phyloP scores from a whole-genome alignment of 1,140 invertebrate species.

The Lordiphosa mommai region DNA sequence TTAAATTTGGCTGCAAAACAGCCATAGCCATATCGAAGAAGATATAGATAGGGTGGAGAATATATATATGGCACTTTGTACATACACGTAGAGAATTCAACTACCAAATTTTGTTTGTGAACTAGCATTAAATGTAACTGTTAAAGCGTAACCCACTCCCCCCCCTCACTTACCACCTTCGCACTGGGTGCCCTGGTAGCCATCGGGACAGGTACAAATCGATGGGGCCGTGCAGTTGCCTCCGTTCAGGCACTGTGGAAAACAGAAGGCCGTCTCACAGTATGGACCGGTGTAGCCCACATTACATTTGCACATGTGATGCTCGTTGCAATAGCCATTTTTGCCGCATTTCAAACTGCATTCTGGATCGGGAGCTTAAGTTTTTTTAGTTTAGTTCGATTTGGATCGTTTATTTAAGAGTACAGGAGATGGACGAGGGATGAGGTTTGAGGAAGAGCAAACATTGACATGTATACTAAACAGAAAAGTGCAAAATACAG shows the following conservation, averaged over 20 bases:
- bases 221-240: conserved; percentile 94
- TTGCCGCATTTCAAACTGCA: conserved; percentile 92
- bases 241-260: conserved; percentile 95
- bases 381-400: conserved; percentile 73
- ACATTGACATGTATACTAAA: not conserved
- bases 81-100: conserved; percentile 10
- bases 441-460: not conserved
- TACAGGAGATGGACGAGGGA: not conserved
- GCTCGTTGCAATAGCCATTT: conserved; percentile 89
- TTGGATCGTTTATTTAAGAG: conserved; percentile 52
- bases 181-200: conserved; percentile 94
- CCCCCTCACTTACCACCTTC: conserved; percentile 87
- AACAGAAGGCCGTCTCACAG: conserved; percentile 93
- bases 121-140: conserved; percentile 26
- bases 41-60: conserved; percentile 82
- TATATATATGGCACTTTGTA: conserved; percentile 17
- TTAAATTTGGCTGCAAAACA: conserved; percentile 95
- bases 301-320: conserved; percentile 91
- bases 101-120: conserved; percentile 12
- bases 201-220: conserved; percentile 90
- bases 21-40: conserved; percentile 97
- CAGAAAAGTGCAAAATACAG: conserved; percentile 5
- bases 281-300: conserved; percentile 94
- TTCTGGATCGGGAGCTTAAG: conserved; percentile 90
- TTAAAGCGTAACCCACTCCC: not conserved